Evolutionary conservation across 2,113 vertebrate species (phyloP), one percentile per base, ranked within the genome.

Genomic region (Microcebus griseorufus): DNA sequence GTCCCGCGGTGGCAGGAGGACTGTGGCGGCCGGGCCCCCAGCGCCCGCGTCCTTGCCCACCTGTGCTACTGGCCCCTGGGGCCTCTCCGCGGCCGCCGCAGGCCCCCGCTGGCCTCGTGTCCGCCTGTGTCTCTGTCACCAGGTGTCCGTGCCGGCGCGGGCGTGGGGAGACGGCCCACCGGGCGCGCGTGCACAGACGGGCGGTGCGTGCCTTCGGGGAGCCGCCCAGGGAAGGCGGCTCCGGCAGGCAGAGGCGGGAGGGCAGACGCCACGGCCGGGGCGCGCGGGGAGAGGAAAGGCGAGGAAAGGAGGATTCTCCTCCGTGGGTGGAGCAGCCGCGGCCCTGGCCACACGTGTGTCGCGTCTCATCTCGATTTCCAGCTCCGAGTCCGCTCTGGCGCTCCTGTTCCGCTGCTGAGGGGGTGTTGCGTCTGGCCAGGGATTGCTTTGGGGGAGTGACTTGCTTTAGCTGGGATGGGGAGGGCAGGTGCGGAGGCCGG

Each of bases 61-160:
- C n/a, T 34, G 62, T 34, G 62, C 88, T 2, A 0, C n/a, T 0
- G 34, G 34, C 42, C 29, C 64, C 65, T 10, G 0, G 20, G 64
- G 27, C 20, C 48, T 45, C 90, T 48, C 53, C 0, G 0, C 18
- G 29, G 65, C 0, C 53, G 16, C 16, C 16, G 1, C 53, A 5
- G 53, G 9, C 53, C 37, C 1, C 60, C 7, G 2, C 1, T 3
- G 3, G 42, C 14, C 48, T n/a, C 6, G 37, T n/a, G 39, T 14
- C 37, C 12, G 1, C 0, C 29, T 7, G 0, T 0, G 9, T 18
- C 22, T 29, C 37, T 17, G 0, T 32, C 4, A 7, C 0, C 1
- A 14, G 72, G 2, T 25, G 4, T 16, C 60, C 0, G 1, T 13
- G 3, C 37, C 53, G n/a, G 37, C 0, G 0, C 37, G 5, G 62